Evolutionary conservation across 1,140 invertebrate species (phyloP).

Genomic region (Drosophila seguyi): DNA sequence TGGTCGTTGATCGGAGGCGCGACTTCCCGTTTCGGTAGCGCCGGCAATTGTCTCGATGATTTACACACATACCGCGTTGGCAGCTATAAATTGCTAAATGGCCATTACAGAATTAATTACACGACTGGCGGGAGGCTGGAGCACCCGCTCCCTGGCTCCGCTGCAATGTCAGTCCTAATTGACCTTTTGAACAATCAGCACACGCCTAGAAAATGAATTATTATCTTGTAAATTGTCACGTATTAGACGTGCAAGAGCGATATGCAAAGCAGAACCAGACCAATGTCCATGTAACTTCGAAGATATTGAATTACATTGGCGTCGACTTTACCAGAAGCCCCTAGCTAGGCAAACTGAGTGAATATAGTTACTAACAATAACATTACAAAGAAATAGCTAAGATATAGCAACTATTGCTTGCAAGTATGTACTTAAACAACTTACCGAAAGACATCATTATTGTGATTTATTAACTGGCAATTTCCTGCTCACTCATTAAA

Average conservation of each 20-base stretch:
- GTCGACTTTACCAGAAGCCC: conserved; percentile 12
- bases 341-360: conserved; percentile 1
- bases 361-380: conserved; percentile 18
- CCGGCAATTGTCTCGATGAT: conserved; percentile 72
- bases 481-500: conserved; percentile 41
- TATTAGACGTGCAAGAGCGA: conserved; percentile 55
- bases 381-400: conserved; percentile 3
- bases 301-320: conserved; percentile 43
- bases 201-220: conserved; percentile 60
- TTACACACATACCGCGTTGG: conserved; percentile 56
- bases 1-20: conserved; percentile 37
- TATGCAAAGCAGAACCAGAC: conserved; percentile 31
- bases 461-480: conserved; percentile 47
- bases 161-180: conserved; percentile 54
- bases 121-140: conserved; percentile 3
- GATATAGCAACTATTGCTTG: not conserved
- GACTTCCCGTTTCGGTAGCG: conserved; percentile 69
- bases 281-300: conserved; percentile 25
- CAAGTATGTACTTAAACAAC: conserved; percentile 1
- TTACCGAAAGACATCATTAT: conserved; percentile 37
- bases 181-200: conserved; percentile 56
- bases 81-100: conserved; percentile 56
- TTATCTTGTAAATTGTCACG: conserved; percentile 77
- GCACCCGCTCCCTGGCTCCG: conserved; percentile 3
- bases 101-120: conserved; percentile 60